phyloP scores from a whole-genome alignment of 2,888 invertebrate species.

The Nematopogon swammerdamellus region DNA sequence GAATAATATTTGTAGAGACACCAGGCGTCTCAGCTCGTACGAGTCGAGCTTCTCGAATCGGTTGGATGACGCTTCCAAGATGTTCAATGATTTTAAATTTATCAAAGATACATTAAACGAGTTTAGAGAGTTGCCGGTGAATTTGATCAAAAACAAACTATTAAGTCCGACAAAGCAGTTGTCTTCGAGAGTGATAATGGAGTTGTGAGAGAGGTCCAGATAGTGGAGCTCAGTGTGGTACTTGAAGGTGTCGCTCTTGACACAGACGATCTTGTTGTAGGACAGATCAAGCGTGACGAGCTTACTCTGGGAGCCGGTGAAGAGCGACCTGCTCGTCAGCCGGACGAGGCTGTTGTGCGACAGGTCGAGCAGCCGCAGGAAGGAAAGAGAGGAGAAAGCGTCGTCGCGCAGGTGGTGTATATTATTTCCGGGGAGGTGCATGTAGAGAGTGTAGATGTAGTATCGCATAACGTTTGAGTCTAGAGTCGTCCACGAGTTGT shows the following conservation, averaged over 20 bases:
- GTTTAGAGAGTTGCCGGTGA: background rate
- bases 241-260: background rate
- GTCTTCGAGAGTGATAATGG: background rate
- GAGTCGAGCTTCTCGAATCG: background rate
- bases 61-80: background rate
- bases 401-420: background rate
- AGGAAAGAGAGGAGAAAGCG: background rate
- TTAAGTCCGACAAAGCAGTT: background rate
- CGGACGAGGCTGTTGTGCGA: background rate
- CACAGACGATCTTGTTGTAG: background rate
- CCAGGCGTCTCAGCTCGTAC: background rate
- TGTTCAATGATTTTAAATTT: background rate
- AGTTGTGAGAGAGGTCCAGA: background rate
- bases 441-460: background rate
- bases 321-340: background rate
- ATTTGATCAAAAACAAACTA: background rate
- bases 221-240: background rate
- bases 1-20: background rate
- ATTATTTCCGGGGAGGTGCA: background rate
- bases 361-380: background rate
- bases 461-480: background rate
- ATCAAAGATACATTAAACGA: background rate
- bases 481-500: background rate
- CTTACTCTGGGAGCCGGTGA: background rate
- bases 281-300: background rate